Evolutionary conservation across 1,140 invertebrate species (phyloP), one percentile per base, ranked within the genome.

Genomic region (Lordiphosa collinella): DNA sequence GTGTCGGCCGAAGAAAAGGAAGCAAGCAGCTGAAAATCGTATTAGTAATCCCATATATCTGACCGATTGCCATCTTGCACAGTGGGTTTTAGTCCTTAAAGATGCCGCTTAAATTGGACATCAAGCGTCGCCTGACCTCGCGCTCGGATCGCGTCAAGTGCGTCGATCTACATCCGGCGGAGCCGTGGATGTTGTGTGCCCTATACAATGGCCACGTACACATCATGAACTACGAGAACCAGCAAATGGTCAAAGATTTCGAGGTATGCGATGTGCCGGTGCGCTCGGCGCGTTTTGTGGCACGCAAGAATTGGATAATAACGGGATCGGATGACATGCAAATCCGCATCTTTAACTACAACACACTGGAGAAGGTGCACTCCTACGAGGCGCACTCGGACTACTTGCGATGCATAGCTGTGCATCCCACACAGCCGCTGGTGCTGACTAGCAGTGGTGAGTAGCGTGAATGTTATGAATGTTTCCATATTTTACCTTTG

Each of bases 201-300:
- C 91, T 99, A 3, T 99, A 99, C 91, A 99, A 97, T 91, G 99
- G 99, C 63, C 97, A 99, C 90, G 97, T 99, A 58, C 98, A 99
- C 90, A 96, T 99, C 82, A 99, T 98, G 98, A 99, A 99, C 89
- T 94, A 97, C 91, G 98, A 99, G 89, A 96, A 94, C 43, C 97
- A 99, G 89, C 88, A 89, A 75, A 73, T 89, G 67, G 88, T 89
- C 1, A 89, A 89, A 80, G 88, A 89, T 68, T 88, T 89, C 16
- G 88, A 96, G 90, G 95, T 99, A 3, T 99, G 98, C 90, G 98
- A 99, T 84, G 87, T 99, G 11, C 99, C 99, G 0, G 98, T 99
- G 0, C 90, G 99, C 79, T 94, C 96, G 3, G 97, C 96, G 0
- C 97, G 96, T 79, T 99, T 99, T 91, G 95, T 99, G 8, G 94